Percentiles rank a stretch among this genome's conserved stretches.
phyloP scores from a whole-genome alignment of 2,888 invertebrate species.

The Hypomecis atomaria region DNA sequence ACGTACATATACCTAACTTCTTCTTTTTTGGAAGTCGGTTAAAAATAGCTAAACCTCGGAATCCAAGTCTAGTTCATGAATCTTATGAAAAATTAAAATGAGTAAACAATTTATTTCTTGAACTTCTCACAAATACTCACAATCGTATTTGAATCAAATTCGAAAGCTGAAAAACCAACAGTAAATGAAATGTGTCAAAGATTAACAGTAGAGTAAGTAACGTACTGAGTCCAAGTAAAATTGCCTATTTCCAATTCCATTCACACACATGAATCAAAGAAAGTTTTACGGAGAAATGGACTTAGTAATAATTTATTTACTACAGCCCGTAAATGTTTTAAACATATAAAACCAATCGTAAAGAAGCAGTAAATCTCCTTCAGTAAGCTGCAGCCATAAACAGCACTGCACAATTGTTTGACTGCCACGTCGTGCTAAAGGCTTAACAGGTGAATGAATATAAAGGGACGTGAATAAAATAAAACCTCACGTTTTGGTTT shows the following conservation, averaged over 20 bases:
- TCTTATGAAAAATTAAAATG: too few relatives aligned
- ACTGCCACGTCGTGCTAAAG: slow-evolving; percentile 6
- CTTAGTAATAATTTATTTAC: slow-evolving; percentile 8
- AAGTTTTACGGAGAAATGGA: not conserved
- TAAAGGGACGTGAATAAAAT: not conserved
- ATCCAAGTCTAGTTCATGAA: too few relatives aligned
- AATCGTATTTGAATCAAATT: too few relatives aligned
- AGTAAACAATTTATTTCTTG: too few relatives aligned
- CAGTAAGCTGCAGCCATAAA: slow-evolving; percentile 11
- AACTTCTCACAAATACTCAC: too few relatives aligned
- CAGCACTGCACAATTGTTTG: slow-evolving; percentile 10
- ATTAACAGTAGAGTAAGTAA: not conserved
- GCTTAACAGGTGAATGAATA: slow-evolving; percentile 15
- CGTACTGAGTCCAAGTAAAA: not conserved
- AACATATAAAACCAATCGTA: slow-evolving; percentile 18
- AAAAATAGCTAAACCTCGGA: too few relatives aligned
- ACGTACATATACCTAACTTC: too few relatives aligned
- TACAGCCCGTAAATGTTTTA: slow-evolving; percentile 29
- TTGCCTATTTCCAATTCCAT: not conserved
- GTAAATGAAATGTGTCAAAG: not conserved
- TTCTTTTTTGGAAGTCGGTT: too few relatives aligned
- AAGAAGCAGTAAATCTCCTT: slow-evolving; percentile 19
- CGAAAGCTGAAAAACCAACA: too few relatives aligned
- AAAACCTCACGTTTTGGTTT: not conserved
- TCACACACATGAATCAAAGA: slow-evolving; percentile 1